Base-by-base conservation (phyloP, 1,140 invertebrate species). In the Chironomus tepperi region DNA sequence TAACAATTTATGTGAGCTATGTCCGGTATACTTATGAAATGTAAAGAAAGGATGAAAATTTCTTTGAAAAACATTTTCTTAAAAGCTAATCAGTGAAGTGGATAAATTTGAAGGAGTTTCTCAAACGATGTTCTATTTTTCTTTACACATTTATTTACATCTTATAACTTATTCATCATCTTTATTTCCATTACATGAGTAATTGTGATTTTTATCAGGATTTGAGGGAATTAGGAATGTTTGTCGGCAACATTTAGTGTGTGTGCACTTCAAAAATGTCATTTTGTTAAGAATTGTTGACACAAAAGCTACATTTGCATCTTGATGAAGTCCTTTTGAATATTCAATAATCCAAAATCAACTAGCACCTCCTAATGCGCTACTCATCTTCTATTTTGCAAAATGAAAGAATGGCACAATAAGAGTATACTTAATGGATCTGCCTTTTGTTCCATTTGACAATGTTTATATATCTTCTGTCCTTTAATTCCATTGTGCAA, bases 331-430 rank as follows among this genome's bases (percentile, higher is more conserved):
- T n/a, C n/a, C 47, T 57, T 12, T 57, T 15, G 12, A 57, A 57
- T n/a, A 57, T n/a, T 57, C 47, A 57, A 57, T n/a, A 34, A 34
- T 57, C n/a, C 3, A 57, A 57, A 57, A 15, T n/a, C 12, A 12
- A n/a, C 47, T 57, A n/a, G 47, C 47, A 57, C 47, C 47, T 57
- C 47, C 47, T 57, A 57, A 57, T 57, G 47, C n/a, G 47, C n/a
- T n/a, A 57, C 47, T 57, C n/a, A 57, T 57, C 47, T 57, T n/a
- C 12, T 57, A 12, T 57, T n/a, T n/a, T 57, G 12, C 47, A n/a
- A 15, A 15, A 57, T n/a, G 12, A 12, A 57, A 57, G n/a, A 57
- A n/a, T 57, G 24, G 24, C 24, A 34, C 24, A 34, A 34, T 34
- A 34, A 34, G 24, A 34, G 24, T 34, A 34, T 34, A 34, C n/a